Evolutionary conservation across 2,797 vertebrate species (phyloP).

Genomic region (Onychomys leucogaster): DNA sequence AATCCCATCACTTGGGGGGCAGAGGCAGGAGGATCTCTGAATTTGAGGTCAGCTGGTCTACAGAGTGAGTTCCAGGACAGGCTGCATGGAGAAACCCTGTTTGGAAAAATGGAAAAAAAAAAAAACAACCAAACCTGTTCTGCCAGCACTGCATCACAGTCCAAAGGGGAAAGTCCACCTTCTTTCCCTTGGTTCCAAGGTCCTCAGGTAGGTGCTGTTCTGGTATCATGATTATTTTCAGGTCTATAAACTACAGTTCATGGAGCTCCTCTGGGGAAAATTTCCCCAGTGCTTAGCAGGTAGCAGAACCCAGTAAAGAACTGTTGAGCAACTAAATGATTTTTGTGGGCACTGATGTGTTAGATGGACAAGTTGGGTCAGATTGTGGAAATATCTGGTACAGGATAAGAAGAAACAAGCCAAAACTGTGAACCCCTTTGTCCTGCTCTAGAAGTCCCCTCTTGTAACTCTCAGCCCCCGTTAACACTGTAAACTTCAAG

Average conservation of each 20-base stretch:
- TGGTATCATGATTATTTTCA: conserved; percentile 4
- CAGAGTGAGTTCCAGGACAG: neutral
- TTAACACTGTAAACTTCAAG: neutral
- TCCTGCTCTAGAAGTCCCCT: neutral
- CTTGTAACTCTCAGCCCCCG: neutral
- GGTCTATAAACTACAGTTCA: neutral
- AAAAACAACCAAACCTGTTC: neutral
- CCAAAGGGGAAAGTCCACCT: conserved; percentile 51
- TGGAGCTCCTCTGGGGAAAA: neutral
- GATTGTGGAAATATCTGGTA: neutral
- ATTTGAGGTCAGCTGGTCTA: neutral
- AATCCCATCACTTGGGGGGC: neutral
- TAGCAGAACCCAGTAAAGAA: neutral
- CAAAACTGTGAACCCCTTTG: neutral
- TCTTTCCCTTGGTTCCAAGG: conserved; percentile 7
- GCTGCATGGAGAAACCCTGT: neutral
- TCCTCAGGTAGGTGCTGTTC: conserved; percentile 28
- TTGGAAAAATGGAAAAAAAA: neutral
- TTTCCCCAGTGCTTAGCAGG: neutral
- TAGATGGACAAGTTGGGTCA: neutral
- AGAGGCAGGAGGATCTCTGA: neutral
- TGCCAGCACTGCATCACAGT: neutral
- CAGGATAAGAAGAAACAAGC: neutral
- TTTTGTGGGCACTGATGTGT: neutral
- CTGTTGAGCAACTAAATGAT: neutral